phyloP scores from a whole-genome alignment of 2,888 invertebrate species.

The Stenurella melanura region DNA sequence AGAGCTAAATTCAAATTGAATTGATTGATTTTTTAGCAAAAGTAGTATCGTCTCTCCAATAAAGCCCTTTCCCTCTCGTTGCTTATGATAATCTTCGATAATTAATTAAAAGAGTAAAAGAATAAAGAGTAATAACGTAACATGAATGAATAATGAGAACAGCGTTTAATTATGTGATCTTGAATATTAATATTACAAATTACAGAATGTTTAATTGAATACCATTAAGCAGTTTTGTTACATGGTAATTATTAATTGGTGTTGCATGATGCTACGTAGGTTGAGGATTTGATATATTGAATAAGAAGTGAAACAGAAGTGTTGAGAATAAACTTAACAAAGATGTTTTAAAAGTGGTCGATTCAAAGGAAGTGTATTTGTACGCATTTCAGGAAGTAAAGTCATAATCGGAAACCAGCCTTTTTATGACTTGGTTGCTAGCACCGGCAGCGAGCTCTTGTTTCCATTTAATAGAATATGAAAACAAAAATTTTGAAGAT shows the following conservation, averaged over 20 bases:
- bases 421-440: too few relatives aligned
- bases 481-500: too few relatives aligned
- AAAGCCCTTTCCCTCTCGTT: too few relatives aligned
- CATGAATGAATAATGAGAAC: conserved; percentile 16
- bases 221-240: conserved; percentile 20
- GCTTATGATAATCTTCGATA: too few relatives aligned
- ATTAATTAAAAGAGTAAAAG: too few relatives aligned
- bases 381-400: too few relatives aligned
- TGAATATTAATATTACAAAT: conserved; percentile 26
- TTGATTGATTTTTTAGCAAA: too few relatives aligned
- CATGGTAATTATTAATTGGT: conserved; percentile 23
- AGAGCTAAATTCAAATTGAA: too few relatives aligned
- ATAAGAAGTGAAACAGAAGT: conserved; percentile 9
- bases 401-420: too few relatives aligned
- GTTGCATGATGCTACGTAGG: conserved; percentile 8
- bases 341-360: neutral
- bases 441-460: too few relatives aligned
- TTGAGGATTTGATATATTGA: conserved; percentile 15
- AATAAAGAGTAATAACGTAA: neutral
- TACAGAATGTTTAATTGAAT: conserved; percentile 18
- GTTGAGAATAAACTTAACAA: conserved; percentile 2
- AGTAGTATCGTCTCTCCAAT: too few relatives aligned
- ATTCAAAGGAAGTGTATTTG: neutral
- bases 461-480: too few relatives aligned
- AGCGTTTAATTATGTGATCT: conserved; percentile 14